phyloP scores from a whole-genome alignment of 1,140 invertebrate genomes.

The Drosophila murphyi region DNA sequence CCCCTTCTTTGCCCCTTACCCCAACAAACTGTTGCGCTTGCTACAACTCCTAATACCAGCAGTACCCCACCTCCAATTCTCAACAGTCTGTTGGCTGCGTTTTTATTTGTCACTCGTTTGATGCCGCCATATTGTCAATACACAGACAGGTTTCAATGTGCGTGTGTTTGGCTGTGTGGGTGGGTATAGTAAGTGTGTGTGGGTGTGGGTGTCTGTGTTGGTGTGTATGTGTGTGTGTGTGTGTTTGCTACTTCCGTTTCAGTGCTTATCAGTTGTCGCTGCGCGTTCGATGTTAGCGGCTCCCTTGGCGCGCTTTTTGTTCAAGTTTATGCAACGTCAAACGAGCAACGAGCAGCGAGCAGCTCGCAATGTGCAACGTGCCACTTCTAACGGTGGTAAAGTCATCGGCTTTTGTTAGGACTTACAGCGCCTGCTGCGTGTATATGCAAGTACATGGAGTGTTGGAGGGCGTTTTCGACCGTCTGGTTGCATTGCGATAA shows the following conservation, averaged over 20 bases:
- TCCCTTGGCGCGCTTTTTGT: constrained; percentile 66
- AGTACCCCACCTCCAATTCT: not conserved
- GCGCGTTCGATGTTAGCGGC: constrained; percentile 50
- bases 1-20: not conserved
- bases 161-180: too few species aligned
- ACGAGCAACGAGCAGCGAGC: constrained; percentile 33
- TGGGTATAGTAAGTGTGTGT: constrained; percentile 1
- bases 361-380: constrained; percentile 40
- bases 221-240: constrained; percentile 17
- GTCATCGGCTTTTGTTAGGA: constrained; percentile 69
- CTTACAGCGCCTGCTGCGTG: constrained; percentile 31
- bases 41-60: constrained; percentile 1
- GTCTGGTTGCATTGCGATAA: constrained; percentile 69
- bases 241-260: constrained; percentile 57
- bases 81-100: constrained; percentile 42
- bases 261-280: constrained; percentile 69
- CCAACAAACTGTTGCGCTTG: constrained; percentile 65
- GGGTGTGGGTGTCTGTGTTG: not conserved
- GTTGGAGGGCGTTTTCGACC: constrained; percentile 32
- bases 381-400: constrained; percentile 37
- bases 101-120: constrained; percentile 57
- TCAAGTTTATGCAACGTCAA: constrained; percentile 66
- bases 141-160: constrained; percentile 9
- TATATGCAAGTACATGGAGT: not conserved
- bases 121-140: constrained; percentile 49